Base-by-base conservation (phyloP, 2,113 vertebrate species). In the Morone saxatilis region DNA sequence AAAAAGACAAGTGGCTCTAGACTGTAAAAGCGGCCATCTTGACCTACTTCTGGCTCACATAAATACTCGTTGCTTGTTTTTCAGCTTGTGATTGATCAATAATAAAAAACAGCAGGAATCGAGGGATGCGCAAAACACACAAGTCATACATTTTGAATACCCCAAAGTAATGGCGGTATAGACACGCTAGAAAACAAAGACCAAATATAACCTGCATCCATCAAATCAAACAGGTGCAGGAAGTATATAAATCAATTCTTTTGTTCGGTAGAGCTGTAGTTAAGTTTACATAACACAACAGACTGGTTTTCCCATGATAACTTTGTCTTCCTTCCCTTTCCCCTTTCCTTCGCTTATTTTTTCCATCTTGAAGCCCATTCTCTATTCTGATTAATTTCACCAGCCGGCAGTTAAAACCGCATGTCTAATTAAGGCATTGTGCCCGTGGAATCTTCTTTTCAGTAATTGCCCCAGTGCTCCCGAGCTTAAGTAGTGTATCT, bases 401-500 rank as follows among this genome's bases (percentile, higher is more conserved):
- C 67, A 86, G 76, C 7, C 47, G 1, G 70, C 4, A 70, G 60
- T 87, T 80, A 40, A 89, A 85, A 78, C 53, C 10, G 48, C 76
- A 81, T 81, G 66, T 85, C 81, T 87, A 83, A 93, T 92, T 79
- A 83, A 80, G 45, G 60, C 57, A 73, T 88, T 91, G 81, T 91
- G 81, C 78, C 65, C 11, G 40, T 73, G 71, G 77, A 86, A 80
- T 89, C 47, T 53, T 91, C 77, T 84, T 80, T 90, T 78, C 71
- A 84, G 72, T 83, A 85, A 87, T 77, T 85, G 80, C 81, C 80
- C 82, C 59, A 36, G 7, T 76, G 84, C 78, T 76, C 61, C 53
- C 2, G 14, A 57, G 83, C 51, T 80, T 60, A 38, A 71, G 72
- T 31, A 19, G 67, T 22, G 43, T 88, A 92, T 92, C 59, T 89